Conservation (phyloP, 2,797 vertebrate genomes). For the Melanotaenia pygmaea region DNA sequence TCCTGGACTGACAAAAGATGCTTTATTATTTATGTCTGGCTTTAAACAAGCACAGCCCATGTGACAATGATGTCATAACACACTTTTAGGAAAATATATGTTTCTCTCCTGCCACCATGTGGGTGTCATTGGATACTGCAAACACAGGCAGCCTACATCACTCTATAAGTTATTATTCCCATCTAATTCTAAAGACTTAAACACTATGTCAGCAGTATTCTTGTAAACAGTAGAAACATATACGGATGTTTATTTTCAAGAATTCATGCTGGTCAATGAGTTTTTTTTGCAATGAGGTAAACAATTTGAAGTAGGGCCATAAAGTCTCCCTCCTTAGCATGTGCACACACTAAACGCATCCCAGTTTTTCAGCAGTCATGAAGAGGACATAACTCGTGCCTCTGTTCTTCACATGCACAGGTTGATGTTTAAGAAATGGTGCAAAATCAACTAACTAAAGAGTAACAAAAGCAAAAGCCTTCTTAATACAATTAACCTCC, state of each 20-base stretch:
- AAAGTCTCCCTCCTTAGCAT: background rate
- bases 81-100: constrained; percentile 41
- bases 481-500: background rate
- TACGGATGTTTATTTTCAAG: constrained; percentile 4
- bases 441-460: background rate
- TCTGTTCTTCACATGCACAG: background rate
- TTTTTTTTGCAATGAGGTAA: background rate
- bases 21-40: constrained; percentile 61
- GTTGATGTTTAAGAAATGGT: background rate
- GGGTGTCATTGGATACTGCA: constrained; percentile 60
- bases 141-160: constrained; percentile 19
- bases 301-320: background rate
- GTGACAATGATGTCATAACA: constrained; percentile 56
- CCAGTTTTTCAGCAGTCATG: background rate
- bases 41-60: constrained; percentile 53
- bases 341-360: background rate
- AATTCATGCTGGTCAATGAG: background rate
- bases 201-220: background rate
- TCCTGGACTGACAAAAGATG: constrained; percentile 57
- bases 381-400: background rate
- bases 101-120: constrained; percentile 77
- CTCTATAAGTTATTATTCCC: background rate
- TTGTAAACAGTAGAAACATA: background rate
- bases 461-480: background rate
- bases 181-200: constrained; percentile 12